Evolutionary conservation across 2,797 vertebrate species (phyloP).

Genomic region (Vipera ursinii): DNA sequence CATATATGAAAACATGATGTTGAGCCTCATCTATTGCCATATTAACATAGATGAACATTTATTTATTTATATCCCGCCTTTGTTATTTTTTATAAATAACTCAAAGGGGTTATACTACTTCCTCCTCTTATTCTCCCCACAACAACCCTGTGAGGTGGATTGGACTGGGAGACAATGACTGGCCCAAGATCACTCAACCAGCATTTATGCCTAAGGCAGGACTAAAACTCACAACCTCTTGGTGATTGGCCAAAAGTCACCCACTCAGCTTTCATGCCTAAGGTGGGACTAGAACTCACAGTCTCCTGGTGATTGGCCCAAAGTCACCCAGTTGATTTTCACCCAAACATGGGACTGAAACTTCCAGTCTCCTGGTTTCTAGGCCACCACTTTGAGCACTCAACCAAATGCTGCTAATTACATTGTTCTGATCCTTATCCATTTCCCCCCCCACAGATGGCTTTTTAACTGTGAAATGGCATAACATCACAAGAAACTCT

Average conservation of each 20-base stretch:
- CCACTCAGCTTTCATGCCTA: too few relatives aligned
- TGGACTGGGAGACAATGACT: not conserved
- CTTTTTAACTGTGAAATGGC: not conserved
- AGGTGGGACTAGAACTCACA: not conserved
- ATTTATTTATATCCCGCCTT: not conserved
- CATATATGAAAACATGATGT: not conserved
- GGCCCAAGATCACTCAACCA: too few relatives aligned
- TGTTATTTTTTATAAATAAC: not conserved
- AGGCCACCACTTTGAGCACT: too few relatives aligned
- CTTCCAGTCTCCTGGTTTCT: too few relatives aligned
- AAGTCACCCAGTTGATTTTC: too few relatives aligned
- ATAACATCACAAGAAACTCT: not conserved
- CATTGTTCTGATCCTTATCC: too few relatives aligned
- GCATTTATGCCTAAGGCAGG: accelerated
- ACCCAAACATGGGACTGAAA: too few relatives aligned
- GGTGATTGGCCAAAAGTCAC: not conserved
- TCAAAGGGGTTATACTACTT: not conserved
- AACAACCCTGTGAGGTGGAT: not conserved
- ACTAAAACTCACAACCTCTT: not conserved
- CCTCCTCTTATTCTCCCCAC: not conserved
- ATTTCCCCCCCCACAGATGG: not conserved
- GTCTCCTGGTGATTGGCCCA: not conserved
- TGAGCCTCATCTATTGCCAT: not conserved
- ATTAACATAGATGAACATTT: not conserved
- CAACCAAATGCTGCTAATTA: too few relatives aligned